Conservation (phyloP, 1,140 invertebrate genomes). For the Euura saliciscinereae region DNA sequence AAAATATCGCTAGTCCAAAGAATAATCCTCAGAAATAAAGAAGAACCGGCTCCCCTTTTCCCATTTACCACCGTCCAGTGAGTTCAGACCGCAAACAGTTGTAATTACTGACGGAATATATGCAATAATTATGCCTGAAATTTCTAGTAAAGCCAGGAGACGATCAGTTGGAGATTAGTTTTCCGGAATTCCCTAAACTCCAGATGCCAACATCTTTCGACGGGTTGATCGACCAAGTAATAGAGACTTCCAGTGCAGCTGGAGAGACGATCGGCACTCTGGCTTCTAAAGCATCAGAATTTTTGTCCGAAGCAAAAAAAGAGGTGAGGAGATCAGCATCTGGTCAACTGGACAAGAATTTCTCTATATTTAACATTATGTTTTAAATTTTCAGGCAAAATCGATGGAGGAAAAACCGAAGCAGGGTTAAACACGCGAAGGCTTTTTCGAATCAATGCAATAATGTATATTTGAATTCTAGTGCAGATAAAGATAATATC, state of each 20-base stretch:
- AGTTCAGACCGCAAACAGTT: too few relatives aligned
- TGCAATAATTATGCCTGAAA: neutral
- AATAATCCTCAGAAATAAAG: neutral
- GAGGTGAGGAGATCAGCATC: slow-evolving; percentile 21
- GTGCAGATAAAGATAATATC: neutral
- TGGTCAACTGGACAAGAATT: too few relatives aligned
- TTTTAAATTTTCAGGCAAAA: neutral
- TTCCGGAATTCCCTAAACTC: slow-evolving; percentile 41
- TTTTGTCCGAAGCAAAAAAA: slow-evolving; percentile 30
- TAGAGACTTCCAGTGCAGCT: slow-evolving; percentile 29
- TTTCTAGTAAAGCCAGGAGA: slow-evolving; percentile 56
- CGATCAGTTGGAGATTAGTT: slow-evolving; percentile 35
- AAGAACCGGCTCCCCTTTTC: too few relatives aligned
- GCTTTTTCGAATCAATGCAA: neutral
- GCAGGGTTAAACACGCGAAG: neutral
- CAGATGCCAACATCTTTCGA: slow-evolving; percentile 43
- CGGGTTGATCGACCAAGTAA: slow-evolving; percentile 38
- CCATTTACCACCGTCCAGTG: too few relatives aligned
- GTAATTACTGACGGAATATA: too few relatives aligned
- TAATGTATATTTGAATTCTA: neutral
- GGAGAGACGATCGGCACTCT: slow-evolving; percentile 31
- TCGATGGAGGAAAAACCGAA: neutral
- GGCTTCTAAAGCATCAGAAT: slow-evolving; percentile 27
- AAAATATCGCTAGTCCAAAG: too few relatives aligned
- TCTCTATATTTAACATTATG: too few relatives aligned